Percentiles rank a stretch among this genome's conserved stretches.
Evolutionary conservation across 2,113 vertebrate genomes (phyloP).

Genomic region (Geothlypis trichas): DNA sequence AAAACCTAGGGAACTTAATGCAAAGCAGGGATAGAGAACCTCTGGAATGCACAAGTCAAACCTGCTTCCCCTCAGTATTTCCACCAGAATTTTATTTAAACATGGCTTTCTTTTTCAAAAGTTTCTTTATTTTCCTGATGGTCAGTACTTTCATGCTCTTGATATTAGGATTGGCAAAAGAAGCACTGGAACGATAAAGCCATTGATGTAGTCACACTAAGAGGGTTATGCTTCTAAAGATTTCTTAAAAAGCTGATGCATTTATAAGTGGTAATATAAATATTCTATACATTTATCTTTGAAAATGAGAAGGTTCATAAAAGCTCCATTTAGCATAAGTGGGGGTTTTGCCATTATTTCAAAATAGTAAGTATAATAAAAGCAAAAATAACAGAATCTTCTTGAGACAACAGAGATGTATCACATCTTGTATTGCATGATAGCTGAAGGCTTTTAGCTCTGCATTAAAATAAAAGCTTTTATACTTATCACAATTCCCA

Average conservation of each 20-base stretch:
- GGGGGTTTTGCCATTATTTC: neutral
- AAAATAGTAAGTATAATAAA: neutral
- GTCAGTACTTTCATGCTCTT: neutral
- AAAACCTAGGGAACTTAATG: neutral
- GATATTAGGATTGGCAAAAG: neutral
- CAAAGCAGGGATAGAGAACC: neutral
- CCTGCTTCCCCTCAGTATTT: neutral
- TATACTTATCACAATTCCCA: neutral
- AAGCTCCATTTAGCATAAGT: neutral
- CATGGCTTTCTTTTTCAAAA: neutral
- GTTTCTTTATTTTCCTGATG: neutral
- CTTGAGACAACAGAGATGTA: neutral
- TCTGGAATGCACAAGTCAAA: neutral
- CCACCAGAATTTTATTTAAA: neutral
- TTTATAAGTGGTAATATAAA: neutral
- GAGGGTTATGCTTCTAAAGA: neutral
- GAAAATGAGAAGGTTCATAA: neutral
- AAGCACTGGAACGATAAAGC: neutral
- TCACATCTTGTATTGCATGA: neutral
- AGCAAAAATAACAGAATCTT: neutral
- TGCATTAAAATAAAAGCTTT: neutral
- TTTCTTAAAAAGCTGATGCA: neutral
- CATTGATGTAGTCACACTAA: neutral
- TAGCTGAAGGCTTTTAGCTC: constrained; percentile 2
- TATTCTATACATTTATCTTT: neutral